Conservation (phyloP, 2,888 invertebrate genomes). For the Drosophila siamana region DNA sequence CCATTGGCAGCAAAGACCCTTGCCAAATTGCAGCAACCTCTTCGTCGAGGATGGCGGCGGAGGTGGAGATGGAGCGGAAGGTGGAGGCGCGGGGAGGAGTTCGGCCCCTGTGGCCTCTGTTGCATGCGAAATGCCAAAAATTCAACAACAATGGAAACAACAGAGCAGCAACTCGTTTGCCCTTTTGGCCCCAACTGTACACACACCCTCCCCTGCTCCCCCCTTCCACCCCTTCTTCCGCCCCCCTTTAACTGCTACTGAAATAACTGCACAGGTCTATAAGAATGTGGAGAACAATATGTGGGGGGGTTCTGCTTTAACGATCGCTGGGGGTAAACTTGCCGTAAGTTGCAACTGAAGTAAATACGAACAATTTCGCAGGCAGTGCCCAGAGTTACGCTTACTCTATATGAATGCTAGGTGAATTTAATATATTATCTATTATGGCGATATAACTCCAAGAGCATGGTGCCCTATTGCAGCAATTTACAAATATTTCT, state of each 20-base stretch:
- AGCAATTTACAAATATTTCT: background rate
- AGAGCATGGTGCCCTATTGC: background rate
- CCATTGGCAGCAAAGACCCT: background rate
- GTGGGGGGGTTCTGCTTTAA: constrained; percentile 1
- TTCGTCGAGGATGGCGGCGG: background rate
- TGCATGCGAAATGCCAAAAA: constrained; percentile 56
- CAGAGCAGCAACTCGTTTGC: constrained; percentile 15
- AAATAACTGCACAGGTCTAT: constrained; percentile 5
- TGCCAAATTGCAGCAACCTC: constrained; percentile 23
- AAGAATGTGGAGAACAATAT: constrained; percentile 2
- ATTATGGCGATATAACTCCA: background rate
- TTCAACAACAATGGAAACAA: constrained; percentile 42
- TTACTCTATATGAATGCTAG: background rate
- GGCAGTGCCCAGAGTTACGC: background rate
- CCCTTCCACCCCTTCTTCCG: background rate
- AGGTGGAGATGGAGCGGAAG: too few species aligned
- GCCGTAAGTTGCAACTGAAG: constrained; percentile 8
- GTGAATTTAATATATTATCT: background rate
- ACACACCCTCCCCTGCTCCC: too few species aligned
- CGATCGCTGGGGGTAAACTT: constrained; percentile 5
- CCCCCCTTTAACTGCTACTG: too few species aligned
- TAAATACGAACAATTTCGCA: background rate
- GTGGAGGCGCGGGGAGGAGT: too few species aligned
- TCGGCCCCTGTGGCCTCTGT: constrained; percentile 29
- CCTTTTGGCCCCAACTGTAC: constrained; percentile 37